Evolutionary conservation across 2,113 vertebrate genomes (phyloP), one percentile per base, ranked within the genome.

Genomic region (Andinoacara biseriatus): DNA sequence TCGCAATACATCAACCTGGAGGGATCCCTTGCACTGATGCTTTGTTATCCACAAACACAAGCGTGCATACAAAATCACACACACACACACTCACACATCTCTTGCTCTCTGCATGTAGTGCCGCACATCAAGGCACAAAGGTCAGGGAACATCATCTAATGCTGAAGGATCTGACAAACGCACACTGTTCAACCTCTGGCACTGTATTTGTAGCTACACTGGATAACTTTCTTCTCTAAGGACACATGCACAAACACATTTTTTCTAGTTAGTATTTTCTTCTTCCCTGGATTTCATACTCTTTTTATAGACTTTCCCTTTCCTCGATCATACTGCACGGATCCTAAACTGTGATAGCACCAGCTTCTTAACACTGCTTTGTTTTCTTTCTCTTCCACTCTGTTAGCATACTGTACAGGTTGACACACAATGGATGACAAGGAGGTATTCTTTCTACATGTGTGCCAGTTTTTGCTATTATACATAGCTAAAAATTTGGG

Each of bases 81-180:
- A 57, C 10, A 62, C 85, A 74, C 31, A 62, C 75, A 82, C 33
- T 14, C 86, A 56, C 22, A 78, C 15, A 78, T 62, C 91, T 88
- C 83, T 95, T 0, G 89, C 94, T 22, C 94, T 96, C 56, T 94
- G 96, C 1, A 94, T 96, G 92, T 93, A 93, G 90, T 89, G 87
- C 88, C 80, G 62, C 63, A 89, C 62, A 76, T 83, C 69, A 49
- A 80, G 91, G 89, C 92, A 92, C 88, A 91, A 89, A 89, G 87
- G 93, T 95, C 94, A 95, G 94, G 93, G 93, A 94, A 90, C 82
- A 85, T 83, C 65, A 81, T 87, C 80, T 82, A 65, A 91, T 26
- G 62, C 67, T 85, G 69, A 89, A 67, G 56, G 63, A 82, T 76
- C 65, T 78, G n/a, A 60, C 59, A 62, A 56, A 65, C 26, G 81